Conservation (phyloP, 2,797 vertebrate genomes). For the Choloepus didactylus region DNA sequence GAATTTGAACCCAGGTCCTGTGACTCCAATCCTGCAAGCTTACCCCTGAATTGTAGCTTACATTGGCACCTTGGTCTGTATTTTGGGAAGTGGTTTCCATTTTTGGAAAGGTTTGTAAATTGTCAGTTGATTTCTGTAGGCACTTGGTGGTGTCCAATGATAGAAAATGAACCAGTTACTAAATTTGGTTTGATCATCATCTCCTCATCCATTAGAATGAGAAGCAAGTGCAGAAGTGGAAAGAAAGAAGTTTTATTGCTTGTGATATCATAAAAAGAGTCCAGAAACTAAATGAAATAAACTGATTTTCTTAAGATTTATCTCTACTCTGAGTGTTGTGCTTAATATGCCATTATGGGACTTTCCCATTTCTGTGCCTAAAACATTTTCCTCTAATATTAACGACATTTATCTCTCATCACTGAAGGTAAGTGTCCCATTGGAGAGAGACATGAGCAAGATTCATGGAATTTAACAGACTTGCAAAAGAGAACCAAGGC, state of each 20-base stretch:
- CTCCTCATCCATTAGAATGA: conserved; percentile 38
- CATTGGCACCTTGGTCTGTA: neutral
- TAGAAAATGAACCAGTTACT: conserved; percentile 38
- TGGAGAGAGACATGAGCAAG: conserved; percentile 76
- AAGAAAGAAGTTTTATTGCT: conserved; percentile 63
- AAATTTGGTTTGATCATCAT: neutral
- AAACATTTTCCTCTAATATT: conserved; percentile 75
- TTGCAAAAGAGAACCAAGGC: conserved; percentile 80
- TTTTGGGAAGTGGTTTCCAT: neutral
- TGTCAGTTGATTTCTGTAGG: conserved; percentile 28
- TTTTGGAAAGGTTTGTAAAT: conserved; percentile 37
- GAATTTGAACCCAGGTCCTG: neutral
- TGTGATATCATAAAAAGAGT: conserved; percentile 69
- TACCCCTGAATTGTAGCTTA: neutral
- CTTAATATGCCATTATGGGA: conserved; percentile 77
- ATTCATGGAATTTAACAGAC: conserved; percentile 83
- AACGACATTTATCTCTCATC: conserved; percentile 84
- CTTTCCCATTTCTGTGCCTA: conserved; percentile 68
- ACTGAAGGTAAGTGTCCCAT: conserved; percentile 79
- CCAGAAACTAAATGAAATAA: conserved; percentile 71
- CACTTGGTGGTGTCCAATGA: conserved; percentile 27
- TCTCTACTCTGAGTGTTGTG: conserved; percentile 75
- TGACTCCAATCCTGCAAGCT: neutral
- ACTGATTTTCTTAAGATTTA: conserved; percentile 78
- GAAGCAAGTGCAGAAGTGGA: conserved; percentile 43